phyloP scores from a whole-genome alignment of 2,888 invertebrate genomes.

The Eumerus sabulonum region DNA sequence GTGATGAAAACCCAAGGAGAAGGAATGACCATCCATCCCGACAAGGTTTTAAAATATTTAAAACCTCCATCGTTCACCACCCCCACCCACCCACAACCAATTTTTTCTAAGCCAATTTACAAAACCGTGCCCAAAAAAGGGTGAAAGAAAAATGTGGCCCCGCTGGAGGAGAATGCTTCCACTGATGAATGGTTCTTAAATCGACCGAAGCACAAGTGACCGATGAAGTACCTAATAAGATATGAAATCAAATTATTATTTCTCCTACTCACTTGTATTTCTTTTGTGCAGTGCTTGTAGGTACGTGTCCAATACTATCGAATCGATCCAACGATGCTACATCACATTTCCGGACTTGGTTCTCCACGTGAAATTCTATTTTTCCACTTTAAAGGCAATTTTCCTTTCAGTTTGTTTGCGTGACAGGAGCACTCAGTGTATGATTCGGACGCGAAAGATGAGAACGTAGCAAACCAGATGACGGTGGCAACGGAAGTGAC shows the following conservation, averaged over 20 bases:
- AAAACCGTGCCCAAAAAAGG: no score
- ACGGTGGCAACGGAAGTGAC: slow-evolving; percentile 19
- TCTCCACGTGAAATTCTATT: slow-evolving; percentile 4
- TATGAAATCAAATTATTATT: not conserved
- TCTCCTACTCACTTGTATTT: slow-evolving; percentile 30
- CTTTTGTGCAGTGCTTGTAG: not conserved
- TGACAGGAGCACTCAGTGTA: slow-evolving; percentile 41
- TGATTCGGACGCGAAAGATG: slow-evolving; percentile 37
- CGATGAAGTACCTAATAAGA: slow-evolving; percentile 14
- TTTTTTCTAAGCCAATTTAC: no score
- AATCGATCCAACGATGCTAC: slow-evolving; percentile 28
- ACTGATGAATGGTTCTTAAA: not conserved
- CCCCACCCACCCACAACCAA: no score
- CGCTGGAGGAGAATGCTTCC: not conserved
- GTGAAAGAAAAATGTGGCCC: not conserved
- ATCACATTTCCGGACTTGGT: slow-evolving; percentile 30
- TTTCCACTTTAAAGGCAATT: slow-evolving; percentile 6
- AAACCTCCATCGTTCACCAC: no score
- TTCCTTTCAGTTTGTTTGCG: slow-evolving; percentile 17
- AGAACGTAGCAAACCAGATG: slow-evolving; percentile 1
- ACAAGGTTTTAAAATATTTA: no score
- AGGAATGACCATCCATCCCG: no score
- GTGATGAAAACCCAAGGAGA: no score
- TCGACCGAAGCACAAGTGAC: slow-evolving; percentile 22
- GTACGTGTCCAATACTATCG: not conserved